Conservation (phyloP, 2,797 vertebrate species). For the Chrysocyon brachyurus region DNA sequence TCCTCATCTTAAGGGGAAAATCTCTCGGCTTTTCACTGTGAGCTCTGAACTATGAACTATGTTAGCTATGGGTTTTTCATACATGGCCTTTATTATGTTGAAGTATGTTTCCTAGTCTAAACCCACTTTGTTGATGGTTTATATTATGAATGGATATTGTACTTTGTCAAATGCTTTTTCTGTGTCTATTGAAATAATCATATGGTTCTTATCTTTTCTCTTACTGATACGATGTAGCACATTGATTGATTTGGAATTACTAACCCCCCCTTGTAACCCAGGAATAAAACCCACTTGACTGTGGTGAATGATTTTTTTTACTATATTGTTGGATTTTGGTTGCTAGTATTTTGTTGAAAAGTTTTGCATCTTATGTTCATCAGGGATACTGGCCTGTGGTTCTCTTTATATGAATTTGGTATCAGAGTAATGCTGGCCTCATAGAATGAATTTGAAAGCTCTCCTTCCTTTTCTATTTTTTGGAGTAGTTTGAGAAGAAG, state of each 20-base stretch:
- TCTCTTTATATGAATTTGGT: neutral
- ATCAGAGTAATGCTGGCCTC: neutral
- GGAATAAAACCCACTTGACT: neutral
- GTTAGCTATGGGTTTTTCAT: neutral
- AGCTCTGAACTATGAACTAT: neutral
- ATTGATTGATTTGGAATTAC: neutral
- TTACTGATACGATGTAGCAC: neutral
- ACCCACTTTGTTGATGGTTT: neutral
- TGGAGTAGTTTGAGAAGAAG: neutral
- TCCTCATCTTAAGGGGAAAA: neutral
- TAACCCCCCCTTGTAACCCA: neutral
- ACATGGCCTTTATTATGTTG: neutral
- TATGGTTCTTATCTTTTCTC: neutral
- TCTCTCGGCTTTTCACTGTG: neutral
- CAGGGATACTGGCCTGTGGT: neutral
- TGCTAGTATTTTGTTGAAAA: neutral
- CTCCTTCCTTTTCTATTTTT: neutral
- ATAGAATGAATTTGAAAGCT: neutral
- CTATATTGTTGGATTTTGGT: neutral
- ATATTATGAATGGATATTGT: neutral
- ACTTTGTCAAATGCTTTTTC: neutral
- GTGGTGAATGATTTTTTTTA: neutral
- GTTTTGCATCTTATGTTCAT: neutral
- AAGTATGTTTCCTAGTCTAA: neutral
- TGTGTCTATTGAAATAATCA: neutral